Evolutionary conservation across 2,888 invertebrate genomes (phyloP), one percentile per base, ranked within the genome.

Genomic region (Erpobdella octoculata): DNA sequence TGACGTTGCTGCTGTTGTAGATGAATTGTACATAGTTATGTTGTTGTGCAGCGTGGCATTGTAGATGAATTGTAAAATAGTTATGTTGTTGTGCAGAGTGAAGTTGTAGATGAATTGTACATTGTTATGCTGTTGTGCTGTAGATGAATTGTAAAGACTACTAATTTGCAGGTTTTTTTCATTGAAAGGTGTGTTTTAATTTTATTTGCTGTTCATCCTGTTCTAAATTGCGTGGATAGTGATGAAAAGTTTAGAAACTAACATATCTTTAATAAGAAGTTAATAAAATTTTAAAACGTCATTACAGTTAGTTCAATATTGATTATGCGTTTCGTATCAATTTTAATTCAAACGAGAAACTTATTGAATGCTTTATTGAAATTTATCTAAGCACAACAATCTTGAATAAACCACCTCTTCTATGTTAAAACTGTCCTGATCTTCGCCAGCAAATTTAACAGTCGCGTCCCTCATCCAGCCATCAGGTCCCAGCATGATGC

Each of bases 401-500:
- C 18, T 46, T 18, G 21, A n/a, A n/a, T n/a, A n/a, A n/a, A n/a
- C n/a, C n/a, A 62, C 62, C 62, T 62, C 62, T 35, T 62, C 62
- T 8, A 62, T 21, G 62, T n/a, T n/a, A 9, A 31, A 31, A 35
- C 35, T 35, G 35, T 62, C 62, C 31, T 35, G 28, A 62, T 62
- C 62, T n/a, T 31, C 62, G n/a, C 62, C 35, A 9, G 62, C 62
- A 62, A 62, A 62, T 12, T 62, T 62, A 18, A 62, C 62, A 9
- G 62, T 62, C 28, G 62, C 35, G 33, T 62, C 62, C 62, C 62
- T 31, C 33, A 62, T 35, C 62, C 62, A 62, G 15, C 62, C 31
- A 62, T 62, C 62, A 8, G 62, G 62, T 33, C 62, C 62, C 4
- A 62, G 62, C 31, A 62, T n/a, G 31, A 62, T 62, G 35, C 62